phyloP scores from a whole-genome alignment of 2,797 vertebrate genomes.

The Coendou prehensilis region DNA sequence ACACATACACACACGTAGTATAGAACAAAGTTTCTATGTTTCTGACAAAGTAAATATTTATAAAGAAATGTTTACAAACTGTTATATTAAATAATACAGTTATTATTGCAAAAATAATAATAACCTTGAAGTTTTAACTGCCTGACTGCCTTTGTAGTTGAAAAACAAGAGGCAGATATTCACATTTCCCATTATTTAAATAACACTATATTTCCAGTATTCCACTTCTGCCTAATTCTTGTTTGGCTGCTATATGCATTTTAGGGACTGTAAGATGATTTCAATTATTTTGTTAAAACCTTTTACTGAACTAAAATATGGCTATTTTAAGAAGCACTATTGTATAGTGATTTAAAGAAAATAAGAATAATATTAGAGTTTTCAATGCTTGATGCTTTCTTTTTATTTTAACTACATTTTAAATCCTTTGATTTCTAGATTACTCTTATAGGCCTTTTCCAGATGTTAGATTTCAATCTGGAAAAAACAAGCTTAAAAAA shows the following conservation, averaged over 20 bases:
- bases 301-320: slow-evolving; percentile 48
- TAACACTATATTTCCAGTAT: slow-evolving; percentile 7
- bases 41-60: neutral
- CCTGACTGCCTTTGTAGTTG: neutral
- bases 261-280: slow-evolving; percentile 9
- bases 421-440: slow-evolving; percentile 4
- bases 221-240: neutral
- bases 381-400: slow-evolving; percentile 38
- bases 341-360: slow-evolving; percentile 49
- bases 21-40: neutral
- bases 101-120: neutral
- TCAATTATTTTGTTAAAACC: slow-evolving; percentile 50
- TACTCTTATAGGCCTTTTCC: neutral
- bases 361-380: neutral
- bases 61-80: neutral
- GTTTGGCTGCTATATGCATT: neutral
- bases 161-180: slow-evolving; percentile 22
- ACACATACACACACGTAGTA: neutral
- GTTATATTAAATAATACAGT: slow-evolving; percentile 17
- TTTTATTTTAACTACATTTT: neutral
- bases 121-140: neutral
- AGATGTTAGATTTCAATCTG: slow-evolving; percentile 42
- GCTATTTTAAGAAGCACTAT: slow-evolving; percentile 32
- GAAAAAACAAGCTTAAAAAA: neutral
- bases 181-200: neutral